Conservation (phyloP, 1,140 invertebrate species). For the Ceratosolen solmsi region DNA sequence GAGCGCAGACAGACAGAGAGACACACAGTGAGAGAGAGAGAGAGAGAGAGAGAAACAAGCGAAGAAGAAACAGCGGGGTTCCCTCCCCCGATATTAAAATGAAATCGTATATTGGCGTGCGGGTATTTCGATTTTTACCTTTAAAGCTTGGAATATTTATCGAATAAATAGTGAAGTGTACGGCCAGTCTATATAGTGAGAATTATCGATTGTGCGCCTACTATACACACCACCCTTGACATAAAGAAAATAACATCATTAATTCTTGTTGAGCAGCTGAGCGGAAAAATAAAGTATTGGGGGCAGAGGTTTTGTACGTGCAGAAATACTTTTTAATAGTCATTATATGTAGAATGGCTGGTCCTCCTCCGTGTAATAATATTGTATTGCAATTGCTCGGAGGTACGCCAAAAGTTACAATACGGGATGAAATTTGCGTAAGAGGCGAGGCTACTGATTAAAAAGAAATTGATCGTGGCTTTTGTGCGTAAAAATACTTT, state of each 20-base stretch:
- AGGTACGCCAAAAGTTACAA: constrained; percentile 7
- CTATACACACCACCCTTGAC: neutral
- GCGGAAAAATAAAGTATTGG: neutral
- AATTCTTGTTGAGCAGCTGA: neutral
- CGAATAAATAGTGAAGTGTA: neutral
- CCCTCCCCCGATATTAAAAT: too few relatives aligned
- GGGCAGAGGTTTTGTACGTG: neutral
- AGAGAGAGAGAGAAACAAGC: too few relatives aligned
- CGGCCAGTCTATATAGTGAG: neutral
- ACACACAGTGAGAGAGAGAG: too few relatives aligned
- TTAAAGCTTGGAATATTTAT: neutral
- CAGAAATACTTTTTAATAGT: constrained; percentile 13
- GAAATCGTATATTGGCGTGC: neutral
- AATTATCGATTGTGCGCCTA: neutral
- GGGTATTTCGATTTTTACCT: neutral
- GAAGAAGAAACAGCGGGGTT: too few relatives aligned
- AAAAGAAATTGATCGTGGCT: constrained; percentile 25
- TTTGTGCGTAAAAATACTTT: constrained; percentile 32
- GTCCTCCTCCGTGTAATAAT: neutral
- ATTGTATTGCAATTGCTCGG: constrained; percentile 12
- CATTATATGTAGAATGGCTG: neutral
- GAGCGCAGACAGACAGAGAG: too few relatives aligned
- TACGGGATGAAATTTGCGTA: constrained; percentile 10
- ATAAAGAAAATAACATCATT: constrained; percentile 16
- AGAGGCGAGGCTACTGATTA: constrained; percentile 24